Base-by-base conservation (phyloP, 2,888 invertebrate genomes). In the Hedychridium roseum region DNA sequence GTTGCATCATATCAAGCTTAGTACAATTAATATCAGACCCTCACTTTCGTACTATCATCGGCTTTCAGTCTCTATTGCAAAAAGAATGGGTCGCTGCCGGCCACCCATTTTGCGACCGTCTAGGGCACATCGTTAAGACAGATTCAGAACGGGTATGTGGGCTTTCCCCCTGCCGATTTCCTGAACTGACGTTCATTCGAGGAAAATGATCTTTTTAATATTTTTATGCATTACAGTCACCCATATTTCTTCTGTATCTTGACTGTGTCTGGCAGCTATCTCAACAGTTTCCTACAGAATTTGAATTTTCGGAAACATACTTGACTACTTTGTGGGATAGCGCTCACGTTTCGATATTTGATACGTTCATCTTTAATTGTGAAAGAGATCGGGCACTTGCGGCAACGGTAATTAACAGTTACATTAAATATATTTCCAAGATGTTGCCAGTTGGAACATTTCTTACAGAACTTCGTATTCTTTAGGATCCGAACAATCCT, bases 71-170 rank as follows among this genome's bases (percentile, higher is more conserved):
- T 45, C 83, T 97, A 27, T 82, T 97, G 43, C 95, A 97, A 80
- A 94, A 96, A 76, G 97, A 97, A 74, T 98, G 97, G 97, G 83
- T 97, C 2, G 89, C 92, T 1, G 82, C 95, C 56, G 96, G 96
- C 17, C 97, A 97, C 80, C 94, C 93, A 1, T 94, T 94, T 79
- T 87, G 87, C 71, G 86, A 85, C 70, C 84, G 91, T 39, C 79
- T 90, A 54, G 90, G 90, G 0, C 88, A 89, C 51, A 85, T 90
- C 11, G 76, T 85, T 1, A 84, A 83, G 16, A 82, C 84, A 42
- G 84, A 82, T 51, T 78, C 82, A 2, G 85, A 86, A 45, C 88
- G 80, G 60, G 78, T 77, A 68, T 5, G 34, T 36, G 16, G 30
- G 14, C 17, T 14, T 9, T 12, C 16, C n/a, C 20, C 30, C 26